A percentile compares a stretch with the other conserved stretches of the same genome.
phyloP scores from a whole-genome alignment of 2,113 vertebrate genomes.

The Callorhinus ursinus region DNA sequence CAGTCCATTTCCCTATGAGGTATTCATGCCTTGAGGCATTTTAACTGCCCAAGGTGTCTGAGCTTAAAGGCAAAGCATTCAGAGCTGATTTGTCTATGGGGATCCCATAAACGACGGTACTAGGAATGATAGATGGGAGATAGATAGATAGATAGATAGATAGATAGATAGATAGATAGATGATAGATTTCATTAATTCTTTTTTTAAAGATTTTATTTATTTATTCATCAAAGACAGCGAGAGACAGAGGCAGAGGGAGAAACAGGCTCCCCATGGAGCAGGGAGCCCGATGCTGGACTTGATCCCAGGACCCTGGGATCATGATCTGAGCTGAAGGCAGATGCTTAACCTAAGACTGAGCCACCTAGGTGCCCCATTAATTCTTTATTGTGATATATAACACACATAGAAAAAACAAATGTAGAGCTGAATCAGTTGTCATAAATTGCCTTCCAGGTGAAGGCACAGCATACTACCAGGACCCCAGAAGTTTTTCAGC shows the following conservation, averaged over 20 bases:
- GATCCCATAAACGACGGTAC: background rate
- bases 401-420: background rate
- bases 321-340: too few species aligned
- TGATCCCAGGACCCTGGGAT: too few species aligned
- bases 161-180: background rate
- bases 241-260: too few species aligned
- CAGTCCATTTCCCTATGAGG: background rate
- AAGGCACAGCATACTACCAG: background rate
- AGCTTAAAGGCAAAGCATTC: background rate
- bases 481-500: background rate
- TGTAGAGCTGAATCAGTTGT: background rate
- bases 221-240: too few species aligned
- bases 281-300: too few species aligned
- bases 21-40: background rate
- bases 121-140: background rate
- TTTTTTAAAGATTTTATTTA: background rate
- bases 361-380: background rate
- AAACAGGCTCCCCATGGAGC: too few species aligned
- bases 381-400: constrained; percentile 37
- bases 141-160: background rate
- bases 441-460: background rate
- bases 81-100: background rate
- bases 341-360: too few species aligned
- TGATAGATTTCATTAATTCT: background rate
- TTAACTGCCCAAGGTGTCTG: background rate